A percentile compares a stretch with the other conserved stretches of the same genome.
phyloP scores from a whole-genome alignment of 2,888 invertebrate species.

The Mythimna vitellina region DNA sequence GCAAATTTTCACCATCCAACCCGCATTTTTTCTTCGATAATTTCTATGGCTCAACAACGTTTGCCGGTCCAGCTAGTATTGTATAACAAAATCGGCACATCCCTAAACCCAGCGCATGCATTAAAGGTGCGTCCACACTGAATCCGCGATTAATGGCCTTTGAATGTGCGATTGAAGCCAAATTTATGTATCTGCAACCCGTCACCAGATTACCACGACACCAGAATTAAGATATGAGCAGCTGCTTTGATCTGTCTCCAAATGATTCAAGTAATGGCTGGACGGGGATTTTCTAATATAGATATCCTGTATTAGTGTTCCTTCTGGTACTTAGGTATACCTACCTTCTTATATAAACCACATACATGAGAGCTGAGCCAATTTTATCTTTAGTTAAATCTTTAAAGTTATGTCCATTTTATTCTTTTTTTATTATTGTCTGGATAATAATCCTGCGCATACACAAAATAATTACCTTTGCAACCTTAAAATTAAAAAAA shows the following conservation, averaged over 20 bases:
- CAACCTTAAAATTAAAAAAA: no score
- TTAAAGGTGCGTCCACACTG: constrained; percentile 86
- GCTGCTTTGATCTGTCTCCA: constrained; percentile 79
- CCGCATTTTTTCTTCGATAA: no score
- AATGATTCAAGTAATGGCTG: constrained; percentile 55
- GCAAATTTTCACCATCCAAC: no score
- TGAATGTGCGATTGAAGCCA: constrained; percentile 86
- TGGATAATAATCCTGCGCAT: background rate
- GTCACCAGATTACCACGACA: constrained; percentile 83
- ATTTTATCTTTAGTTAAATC: constrained; percentile 31
- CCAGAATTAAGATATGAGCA: constrained; percentile 75
- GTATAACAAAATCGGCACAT: constrained; percentile 52
- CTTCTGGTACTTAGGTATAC: constrained; percentile 18
- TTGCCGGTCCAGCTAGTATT: background rate
- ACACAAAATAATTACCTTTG: no score
- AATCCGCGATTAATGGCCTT: constrained; percentile 87
- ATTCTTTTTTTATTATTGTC: background rate
- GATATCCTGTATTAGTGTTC: constrained; percentile 62
- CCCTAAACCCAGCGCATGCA: constrained; percentile 79
- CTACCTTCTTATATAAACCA: constrained; percentile 10
- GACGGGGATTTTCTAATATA: constrained; percentile 64
- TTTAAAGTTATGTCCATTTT: constrained; percentile 15
- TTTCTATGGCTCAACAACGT: no score
- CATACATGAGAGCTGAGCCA: constrained; percentile 4
- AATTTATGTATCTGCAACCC: constrained; percentile 86